Conservation (phyloP, 1,140 invertebrate species). For the Goniozus legneri region DNA sequence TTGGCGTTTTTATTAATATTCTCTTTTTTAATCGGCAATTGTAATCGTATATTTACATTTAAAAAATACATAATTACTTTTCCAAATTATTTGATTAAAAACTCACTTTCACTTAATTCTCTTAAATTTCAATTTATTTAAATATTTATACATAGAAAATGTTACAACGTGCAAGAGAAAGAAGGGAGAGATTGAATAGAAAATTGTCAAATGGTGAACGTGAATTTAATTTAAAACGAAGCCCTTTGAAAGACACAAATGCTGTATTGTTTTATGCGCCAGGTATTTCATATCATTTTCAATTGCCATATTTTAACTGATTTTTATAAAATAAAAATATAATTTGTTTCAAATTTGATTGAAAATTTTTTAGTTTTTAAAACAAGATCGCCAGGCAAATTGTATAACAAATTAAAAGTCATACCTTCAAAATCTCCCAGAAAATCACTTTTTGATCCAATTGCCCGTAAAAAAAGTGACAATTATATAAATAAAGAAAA, state of each 20-base stretch:
- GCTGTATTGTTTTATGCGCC: constrained; percentile 32
- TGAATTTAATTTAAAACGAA: constrained; percentile 33
- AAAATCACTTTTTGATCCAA: constrained; percentile 21
- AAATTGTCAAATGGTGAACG: constrained; percentile 42
- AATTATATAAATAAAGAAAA: constrained; percentile 58
- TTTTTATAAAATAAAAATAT: neutral
- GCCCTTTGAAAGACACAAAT: constrained; percentile 46
- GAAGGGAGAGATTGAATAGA: constrained; percentile 51
- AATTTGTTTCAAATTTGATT: neutral
- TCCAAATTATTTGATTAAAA: neutral
- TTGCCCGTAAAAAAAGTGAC: constrained; percentile 45
- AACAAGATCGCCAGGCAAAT: constrained; percentile 15
- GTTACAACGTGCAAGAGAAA: constrained; percentile 52
- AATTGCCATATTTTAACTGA: too few relatives aligned
- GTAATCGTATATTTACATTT: too few relatives aligned
- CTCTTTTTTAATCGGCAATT: too few relatives aligned
- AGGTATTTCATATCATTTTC: constrained; percentile 20
- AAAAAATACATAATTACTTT: neutral
- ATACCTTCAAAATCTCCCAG: constrained; percentile 13
- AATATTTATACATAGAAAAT: constrained; percentile 41
- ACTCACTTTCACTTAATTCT: too few relatives aligned
- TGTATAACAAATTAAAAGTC: constrained; percentile 10
- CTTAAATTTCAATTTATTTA: neutral
- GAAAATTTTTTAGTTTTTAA: constrained; percentile 19
- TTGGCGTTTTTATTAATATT: neutral